These are phyloP conservation scores for Bagarius yarrelli DNA, from an alignment of 2,113 vertebrate species.

Conservation along the genomic window DNA sequence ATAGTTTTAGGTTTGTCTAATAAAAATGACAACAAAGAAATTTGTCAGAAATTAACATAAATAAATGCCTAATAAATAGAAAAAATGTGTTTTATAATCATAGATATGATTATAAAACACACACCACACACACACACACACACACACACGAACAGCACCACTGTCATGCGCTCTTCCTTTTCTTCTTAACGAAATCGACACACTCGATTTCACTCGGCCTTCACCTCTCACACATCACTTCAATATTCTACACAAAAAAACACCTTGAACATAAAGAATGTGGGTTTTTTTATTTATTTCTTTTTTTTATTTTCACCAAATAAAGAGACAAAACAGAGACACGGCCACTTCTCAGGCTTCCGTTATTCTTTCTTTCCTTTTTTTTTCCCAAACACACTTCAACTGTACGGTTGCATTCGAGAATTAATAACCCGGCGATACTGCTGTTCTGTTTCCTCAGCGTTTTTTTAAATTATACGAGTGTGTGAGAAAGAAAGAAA, in stretches of 20 bases:
- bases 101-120: neutral
- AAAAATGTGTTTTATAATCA: no score
- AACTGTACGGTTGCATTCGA: neutral
- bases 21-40: neutral
- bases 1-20: neutral
- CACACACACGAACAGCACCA: neutral
- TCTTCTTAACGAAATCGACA: neutral
- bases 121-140: neutral
- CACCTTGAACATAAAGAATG: neutral
- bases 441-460: neutral
- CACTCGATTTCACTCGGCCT: neutral
- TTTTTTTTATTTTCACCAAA: neutral
- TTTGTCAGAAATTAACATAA: neutral
- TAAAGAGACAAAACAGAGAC: constrained; percentile 4
- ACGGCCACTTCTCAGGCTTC: constrained; percentile 32
- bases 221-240: constrained; percentile 9
- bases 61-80: no score
- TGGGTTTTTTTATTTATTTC: neutral
- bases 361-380: neutral
- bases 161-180: neutral
- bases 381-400: neutral
- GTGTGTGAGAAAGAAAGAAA: neutral
- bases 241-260: neutral
- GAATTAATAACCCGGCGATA: neutral
- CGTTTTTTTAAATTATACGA: neutral